Evolutionary conservation across 2,888 invertebrate genomes (phyloP).

Genomic region (Sminthurinus aureus): DNA sequence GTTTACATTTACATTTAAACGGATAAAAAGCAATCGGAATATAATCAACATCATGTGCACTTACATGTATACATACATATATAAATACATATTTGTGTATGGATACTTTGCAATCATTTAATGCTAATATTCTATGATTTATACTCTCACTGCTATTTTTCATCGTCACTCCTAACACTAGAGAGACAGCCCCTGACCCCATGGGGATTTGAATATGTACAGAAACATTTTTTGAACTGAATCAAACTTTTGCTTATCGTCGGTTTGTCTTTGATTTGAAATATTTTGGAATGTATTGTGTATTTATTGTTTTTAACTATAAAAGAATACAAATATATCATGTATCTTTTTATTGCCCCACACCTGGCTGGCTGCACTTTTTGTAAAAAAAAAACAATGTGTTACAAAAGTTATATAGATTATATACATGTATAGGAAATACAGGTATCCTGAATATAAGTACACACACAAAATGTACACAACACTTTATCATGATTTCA

Average conservation of each 20-base stretch:
- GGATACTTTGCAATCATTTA: background rate
- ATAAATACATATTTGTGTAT: background rate
- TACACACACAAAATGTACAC: no score
- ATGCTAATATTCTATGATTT: background rate
- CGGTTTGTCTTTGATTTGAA: background rate
- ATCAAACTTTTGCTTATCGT: background rate
- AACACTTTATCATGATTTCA: no score
- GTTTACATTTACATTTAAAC: background rate
- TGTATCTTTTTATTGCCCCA: no score
- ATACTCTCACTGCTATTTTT: background rate
- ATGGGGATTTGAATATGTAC: background rate
- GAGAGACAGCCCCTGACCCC: background rate
- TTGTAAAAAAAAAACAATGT: no score
- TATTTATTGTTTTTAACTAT: no score
- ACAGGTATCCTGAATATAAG: no score
- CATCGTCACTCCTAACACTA: background rate
- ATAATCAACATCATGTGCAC: background rate
- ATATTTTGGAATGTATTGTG: no score
- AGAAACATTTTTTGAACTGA: background rate
- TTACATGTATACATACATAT: no score
- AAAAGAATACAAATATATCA: no score
- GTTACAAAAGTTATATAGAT: background rate
- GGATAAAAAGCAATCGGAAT: background rate
- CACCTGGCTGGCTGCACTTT: no score
- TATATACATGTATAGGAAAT: background rate